These are phyloP conservation scores for Machaerirhynchus nigripectus DNA, from an alignment of 2,113 vertebrate species.

Conservation along the genomic window DNA sequence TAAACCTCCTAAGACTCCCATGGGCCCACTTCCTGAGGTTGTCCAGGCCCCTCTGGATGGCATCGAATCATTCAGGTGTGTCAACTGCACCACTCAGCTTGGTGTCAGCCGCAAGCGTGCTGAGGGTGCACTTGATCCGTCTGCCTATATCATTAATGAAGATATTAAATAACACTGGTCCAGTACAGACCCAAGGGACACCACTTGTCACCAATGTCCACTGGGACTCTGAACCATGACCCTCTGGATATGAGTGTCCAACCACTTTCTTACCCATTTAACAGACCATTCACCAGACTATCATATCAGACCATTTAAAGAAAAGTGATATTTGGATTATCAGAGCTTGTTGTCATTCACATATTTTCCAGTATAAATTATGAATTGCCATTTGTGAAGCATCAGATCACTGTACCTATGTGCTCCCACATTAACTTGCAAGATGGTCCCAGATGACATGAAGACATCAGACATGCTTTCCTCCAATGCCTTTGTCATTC, in stretches of 20 bases:
- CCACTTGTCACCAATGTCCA: not conserved
- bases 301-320: not conserved
- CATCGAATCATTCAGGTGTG: not conserved
- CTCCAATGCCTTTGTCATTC: not conserved
- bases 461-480: not conserved
- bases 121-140: not conserved
- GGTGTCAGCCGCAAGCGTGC: not conserved
- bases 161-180: not conserved
- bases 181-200: not conserved
- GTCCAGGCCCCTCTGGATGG: not conserved
- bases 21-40: not conserved
- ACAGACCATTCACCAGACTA: not conserved
- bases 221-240: not conserved
- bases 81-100: not conserved
- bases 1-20: not conserved
- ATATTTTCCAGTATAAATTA: not conserved
- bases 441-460: not conserved
- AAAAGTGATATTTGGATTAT: not conserved
- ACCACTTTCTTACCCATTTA: not conserved
- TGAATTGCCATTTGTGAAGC: not conserved
- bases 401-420: not conserved
- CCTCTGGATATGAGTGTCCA: not conserved
- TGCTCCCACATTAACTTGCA: not conserved
- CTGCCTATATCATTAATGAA: not conserved
- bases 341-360: not conserved